Base-by-base conservation (phyloP, 2,888 invertebrate species). In the Ceraclea dissimilis region DNA sequence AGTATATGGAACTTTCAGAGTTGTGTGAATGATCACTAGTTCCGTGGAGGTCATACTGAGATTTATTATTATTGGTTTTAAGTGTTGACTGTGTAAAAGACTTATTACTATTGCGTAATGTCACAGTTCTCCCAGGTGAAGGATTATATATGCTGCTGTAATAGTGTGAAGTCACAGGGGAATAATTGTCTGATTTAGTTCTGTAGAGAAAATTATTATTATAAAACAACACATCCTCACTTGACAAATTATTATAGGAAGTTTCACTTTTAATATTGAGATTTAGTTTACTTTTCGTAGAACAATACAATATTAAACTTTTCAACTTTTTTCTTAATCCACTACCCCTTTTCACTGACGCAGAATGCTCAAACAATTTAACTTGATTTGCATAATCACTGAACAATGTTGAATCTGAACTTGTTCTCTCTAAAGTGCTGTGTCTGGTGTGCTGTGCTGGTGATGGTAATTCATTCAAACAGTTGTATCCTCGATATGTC, bases 301-400 rank as follows among this genome's bases (percentile, higher is more conserved):
- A 5, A 39, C 39, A 39, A 16, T 39, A 52, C 22, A 20, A 17
- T 52, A 11, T 44, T 8, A 57, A 39, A 19, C 47, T 52, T 22
- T 54, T 57, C 1, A 62, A 13, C 49, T 57, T 60, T 16, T 26
- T 47, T 21, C 50, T 58, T 2, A 60, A 18, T 39, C 53, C 57
- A 16, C 13, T 50, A 19, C 51, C 33, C 54, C 63, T 68, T 52
- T 46, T 56, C 68, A 20, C 66, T 63, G 13, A 8, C 4, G 39
- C 4, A 16, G 39, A n/a, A n/a, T 39, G 39, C 57, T 77, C 76
- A 62, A 78, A 78, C 47, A 78, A 65, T 58, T 72, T 66, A 64
- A 78, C 72, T 67, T 78, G 78, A 63, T 75, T 77, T 8, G 71
- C 68, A 65, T 77, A 78, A 64, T 78, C 78, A 67, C 78, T 78